A percentile compares a stretch with the other conserved stretches of the same genome.
Conservation (phyloP, 1,140 invertebrate species). For the Heterodera schachtii region DNA sequence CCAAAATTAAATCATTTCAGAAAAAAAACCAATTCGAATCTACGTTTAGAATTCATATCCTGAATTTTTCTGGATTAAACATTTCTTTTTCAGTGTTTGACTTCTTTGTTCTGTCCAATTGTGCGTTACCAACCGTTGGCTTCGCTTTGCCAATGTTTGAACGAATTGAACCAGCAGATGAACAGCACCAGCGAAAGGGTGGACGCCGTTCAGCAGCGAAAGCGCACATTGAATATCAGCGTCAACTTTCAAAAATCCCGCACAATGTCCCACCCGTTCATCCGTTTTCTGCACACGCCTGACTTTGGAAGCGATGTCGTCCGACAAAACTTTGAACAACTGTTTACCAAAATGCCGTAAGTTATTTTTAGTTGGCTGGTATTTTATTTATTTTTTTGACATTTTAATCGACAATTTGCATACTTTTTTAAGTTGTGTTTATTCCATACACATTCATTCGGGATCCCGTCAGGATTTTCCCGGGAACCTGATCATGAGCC, state of each 20-base stretch:
- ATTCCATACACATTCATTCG: too few species aligned
- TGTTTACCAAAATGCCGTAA: background rate
- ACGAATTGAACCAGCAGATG: background rate
- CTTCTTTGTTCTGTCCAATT: background rate
- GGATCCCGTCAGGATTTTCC: too few species aligned
- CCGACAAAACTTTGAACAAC: background rate
- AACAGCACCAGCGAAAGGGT: too few species aligned
- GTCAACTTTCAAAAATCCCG: background rate
- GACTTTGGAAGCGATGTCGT: background rate
- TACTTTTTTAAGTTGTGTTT: too few species aligned
- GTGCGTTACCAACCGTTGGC: background rate
- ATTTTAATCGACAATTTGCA: too few species aligned
- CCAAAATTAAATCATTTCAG: too few species aligned
- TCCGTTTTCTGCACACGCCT: background rate
- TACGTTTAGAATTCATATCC: too few species aligned
- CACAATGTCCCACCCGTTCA: background rate
- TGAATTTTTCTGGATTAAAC: too few species aligned
- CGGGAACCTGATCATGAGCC: too few species aligned
- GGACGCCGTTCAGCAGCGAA: too few species aligned
- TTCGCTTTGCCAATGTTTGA: background rate
- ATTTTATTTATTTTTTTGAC: background rate
- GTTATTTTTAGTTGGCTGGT: background rate
- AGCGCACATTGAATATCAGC: background rate
- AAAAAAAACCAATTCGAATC: too few species aligned
- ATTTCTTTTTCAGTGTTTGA: background rate